These are phyloP conservation scores for Drosophila stalkeri DNA, from an alignment of 2,888 invertebrate genomes.

Conservation along the genomic window DNA sequence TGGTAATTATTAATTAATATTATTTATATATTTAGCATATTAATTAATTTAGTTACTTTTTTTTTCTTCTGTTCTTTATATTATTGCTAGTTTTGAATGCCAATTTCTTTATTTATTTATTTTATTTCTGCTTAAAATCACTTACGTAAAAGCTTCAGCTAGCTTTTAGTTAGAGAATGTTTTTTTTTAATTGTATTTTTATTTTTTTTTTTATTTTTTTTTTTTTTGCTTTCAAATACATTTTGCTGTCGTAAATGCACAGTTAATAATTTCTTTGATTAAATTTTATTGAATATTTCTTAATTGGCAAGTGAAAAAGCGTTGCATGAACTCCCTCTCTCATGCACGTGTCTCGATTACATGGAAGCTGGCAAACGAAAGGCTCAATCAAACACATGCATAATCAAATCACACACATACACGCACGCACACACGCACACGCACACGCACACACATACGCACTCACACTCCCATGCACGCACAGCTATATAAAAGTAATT, in stretches of 20 bases:
- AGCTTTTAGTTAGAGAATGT: constrained; percentile 45
- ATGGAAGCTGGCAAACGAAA: constrained; percentile 43
- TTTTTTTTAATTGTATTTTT: neutral
- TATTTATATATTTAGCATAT: constrained; percentile 3
- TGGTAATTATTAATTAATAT: neutral
- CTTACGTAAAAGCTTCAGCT: constrained; percentile 54
- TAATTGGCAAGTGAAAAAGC: constrained; percentile 26
- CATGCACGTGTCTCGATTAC: constrained; percentile 9
- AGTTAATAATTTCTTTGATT: constrained; percentile 42
- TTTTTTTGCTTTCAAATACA: constrained; percentile 31
- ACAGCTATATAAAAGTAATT: constrained; percentile 39
- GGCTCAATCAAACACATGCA: constrained; percentile 26
- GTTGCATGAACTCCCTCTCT: constrained; percentile 14
- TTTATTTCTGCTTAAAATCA: constrained; percentile 52
- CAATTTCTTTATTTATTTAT: constrained; percentile 40
- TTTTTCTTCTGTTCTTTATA: neutral
- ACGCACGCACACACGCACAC: neutral
- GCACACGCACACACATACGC: neutral
- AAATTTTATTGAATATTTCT: neutral
- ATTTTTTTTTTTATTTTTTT: neutral
- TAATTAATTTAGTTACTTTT: neutral
- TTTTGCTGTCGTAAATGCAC: constrained; percentile 56
- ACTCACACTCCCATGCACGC: constrained; percentile 16
- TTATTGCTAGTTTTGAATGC: constrained; percentile 40
- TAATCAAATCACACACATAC: constrained; percentile 21